These are phyloP conservation scores for Apamea crenata DNA, from an alignment of 2,888 invertebrate species.

Conservation along the genomic window DNA sequence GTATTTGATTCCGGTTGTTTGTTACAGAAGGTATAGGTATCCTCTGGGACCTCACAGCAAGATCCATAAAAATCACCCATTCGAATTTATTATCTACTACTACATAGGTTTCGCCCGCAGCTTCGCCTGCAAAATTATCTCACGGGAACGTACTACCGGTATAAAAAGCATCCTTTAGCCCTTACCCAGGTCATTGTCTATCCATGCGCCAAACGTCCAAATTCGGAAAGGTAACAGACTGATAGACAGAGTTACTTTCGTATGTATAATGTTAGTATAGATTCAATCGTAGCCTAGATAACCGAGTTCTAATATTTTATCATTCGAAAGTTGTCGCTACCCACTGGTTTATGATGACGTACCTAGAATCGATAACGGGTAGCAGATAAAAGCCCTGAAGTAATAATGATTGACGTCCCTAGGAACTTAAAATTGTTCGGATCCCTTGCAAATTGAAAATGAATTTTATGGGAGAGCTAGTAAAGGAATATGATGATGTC, in stretches of 20 bases:
- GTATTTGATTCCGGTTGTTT: background rate
- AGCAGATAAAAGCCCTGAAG: constrained; percentile 6
- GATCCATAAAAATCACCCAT: background rate
- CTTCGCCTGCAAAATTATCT: background rate
- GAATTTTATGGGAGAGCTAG: background rate
- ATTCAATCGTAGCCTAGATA: background rate
- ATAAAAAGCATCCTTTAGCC: no score
- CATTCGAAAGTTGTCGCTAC: background rate
- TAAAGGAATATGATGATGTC: background rate
- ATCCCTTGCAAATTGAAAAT: background rate
- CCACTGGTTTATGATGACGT: constrained; percentile 3
- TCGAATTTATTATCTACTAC: background rate
- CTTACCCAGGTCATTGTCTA: background rate
- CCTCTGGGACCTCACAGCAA: background rate
- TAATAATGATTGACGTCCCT: constrained; percentile 1
- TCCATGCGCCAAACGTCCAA: background rate
- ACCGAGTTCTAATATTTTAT: background rate
- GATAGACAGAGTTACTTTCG: background rate
- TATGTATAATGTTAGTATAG: background rate
- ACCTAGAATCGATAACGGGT: constrained; percentile 14
- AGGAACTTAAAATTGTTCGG: background rate
- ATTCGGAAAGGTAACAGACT: background rate
- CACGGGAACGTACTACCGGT: background rate
- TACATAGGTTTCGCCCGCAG: background rate
- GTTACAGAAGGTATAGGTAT: background rate